These are phyloP conservation scores for Gobio gobio DNA, from an alignment of 2,113 vertebrate species.

Conservation along the genomic window DNA sequence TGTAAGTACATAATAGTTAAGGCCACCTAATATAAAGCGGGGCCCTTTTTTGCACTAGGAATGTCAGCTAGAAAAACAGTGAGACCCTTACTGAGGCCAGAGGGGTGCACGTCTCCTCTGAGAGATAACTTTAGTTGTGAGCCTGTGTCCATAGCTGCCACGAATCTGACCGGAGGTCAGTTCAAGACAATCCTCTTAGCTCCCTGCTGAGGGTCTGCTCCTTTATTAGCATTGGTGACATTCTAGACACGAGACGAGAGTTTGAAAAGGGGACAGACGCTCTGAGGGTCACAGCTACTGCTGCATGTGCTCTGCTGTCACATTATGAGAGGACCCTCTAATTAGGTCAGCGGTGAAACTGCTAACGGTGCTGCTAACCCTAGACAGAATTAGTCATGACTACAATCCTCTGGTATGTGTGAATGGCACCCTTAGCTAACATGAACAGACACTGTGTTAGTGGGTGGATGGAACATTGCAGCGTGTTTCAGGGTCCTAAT, in stretches of 20 bases:
- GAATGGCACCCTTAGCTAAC: constrained; percentile 4
- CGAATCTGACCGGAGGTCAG: constrained; percentile 46
- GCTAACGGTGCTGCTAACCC: constrained; percentile 18
- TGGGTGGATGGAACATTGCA: constrained; percentile 10
- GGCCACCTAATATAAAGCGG: too few relatives aligned
- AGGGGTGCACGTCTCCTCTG: neutral
- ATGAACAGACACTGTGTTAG: neutral
- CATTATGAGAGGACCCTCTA: constrained; percentile 11
- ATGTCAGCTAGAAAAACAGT: neutral
- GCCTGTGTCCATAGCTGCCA: constrained; percentile 10
- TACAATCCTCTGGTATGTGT: constrained; percentile 25
- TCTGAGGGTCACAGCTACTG: constrained; percentile 28
- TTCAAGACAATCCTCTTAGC: constrained; percentile 41
- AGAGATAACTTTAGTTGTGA: constrained; percentile 34
- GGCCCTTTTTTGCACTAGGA: neutral
- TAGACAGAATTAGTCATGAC: constrained; percentile 17
- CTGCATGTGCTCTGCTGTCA: constrained; percentile 37
- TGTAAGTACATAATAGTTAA: too few relatives aligned
- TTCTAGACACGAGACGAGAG: constrained; percentile 30
- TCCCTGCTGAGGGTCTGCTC: constrained; percentile 51
- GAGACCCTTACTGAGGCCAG: neutral
- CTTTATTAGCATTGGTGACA: constrained; percentile 50
- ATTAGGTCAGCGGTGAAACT: constrained; percentile 11
- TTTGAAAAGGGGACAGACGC: constrained; percentile 45
- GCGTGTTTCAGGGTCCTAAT: constrained; percentile 11